Percentiles rank a stretch among this genome's conserved stretches.
Evolutionary conservation across 2,888 invertebrate genomes (phyloP).

Genomic region (Orthosia cruda): DNA sequence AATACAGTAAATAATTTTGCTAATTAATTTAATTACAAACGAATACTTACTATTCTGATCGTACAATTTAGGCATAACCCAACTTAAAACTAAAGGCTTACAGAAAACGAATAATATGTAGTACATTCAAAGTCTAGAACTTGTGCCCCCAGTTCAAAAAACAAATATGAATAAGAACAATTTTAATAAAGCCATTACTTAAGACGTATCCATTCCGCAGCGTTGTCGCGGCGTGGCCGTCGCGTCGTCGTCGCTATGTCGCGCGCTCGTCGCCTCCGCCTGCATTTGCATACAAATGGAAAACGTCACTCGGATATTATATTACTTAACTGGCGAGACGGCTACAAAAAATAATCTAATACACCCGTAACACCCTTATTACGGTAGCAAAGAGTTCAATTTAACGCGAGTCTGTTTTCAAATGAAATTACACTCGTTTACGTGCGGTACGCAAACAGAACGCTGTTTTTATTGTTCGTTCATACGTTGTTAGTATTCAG

Average conservation of each 20-base stretch:
- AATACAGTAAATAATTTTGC: no score
- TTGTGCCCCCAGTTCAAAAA: slow-evolving; percentile 24
- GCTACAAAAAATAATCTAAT: slow-evolving; percentile 70
- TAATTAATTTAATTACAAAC: no score
- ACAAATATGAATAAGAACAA: slow-evolving; percentile 59
- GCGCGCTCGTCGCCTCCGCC: slow-evolving; percentile 43
- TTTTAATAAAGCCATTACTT: slow-evolving; percentile 72
- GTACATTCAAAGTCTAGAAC: background rate
- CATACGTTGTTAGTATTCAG: slow-evolving; percentile 67
- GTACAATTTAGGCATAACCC: background rate
- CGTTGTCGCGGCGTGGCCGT: slow-evolving; percentile 56
- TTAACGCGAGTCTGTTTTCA: slow-evolving; percentile 33
- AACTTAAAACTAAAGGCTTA: background rate
- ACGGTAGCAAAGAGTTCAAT: slow-evolving; percentile 60
- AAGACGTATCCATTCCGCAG: slow-evolving; percentile 71
- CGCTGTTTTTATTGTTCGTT: slow-evolving; percentile 71
- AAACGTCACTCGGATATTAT: slow-evolving; percentile 84
- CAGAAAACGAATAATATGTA: background rate
- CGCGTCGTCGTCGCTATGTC: slow-evolving; percentile 62
- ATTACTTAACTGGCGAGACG: slow-evolving; percentile 76
- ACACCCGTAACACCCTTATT: slow-evolving; percentile 50
- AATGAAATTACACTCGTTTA: slow-evolving; percentile 61
- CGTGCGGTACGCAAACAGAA: slow-evolving; percentile 56
- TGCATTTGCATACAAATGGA: slow-evolving; percentile 89
- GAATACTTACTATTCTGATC: background rate